Evolutionary conservation across 2,113 vertebrate species (phyloP), one percentile per base, ranked within the genome.

Genomic region (Rissa tridactyla): DNA sequence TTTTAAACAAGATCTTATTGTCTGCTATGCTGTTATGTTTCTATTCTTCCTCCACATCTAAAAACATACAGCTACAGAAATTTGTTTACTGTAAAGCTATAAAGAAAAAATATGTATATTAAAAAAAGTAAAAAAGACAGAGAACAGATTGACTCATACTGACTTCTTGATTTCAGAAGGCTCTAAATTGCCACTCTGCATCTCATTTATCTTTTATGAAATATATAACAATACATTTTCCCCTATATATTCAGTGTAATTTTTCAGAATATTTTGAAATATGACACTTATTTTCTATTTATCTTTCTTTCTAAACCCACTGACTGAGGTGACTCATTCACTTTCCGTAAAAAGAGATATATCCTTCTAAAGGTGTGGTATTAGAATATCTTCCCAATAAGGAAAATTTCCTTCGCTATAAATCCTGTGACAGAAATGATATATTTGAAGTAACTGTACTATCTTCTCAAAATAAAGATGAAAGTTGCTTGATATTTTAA

Each of bases 191-290:
- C 57, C 38, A 87, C 21, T 19, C 18, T 21, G 27, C 81, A 62
- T 54, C 40, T 79, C 36, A 69, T 69, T 87, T 57, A n/a, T 82
- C 34, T 71, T 65, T 65, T 65, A 69, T 65, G 70, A 87, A 80
- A 91, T 23, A 76, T 6, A 22, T 65, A 91, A 57, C 38, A 77
- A 90, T 55, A 61, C 3, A 51, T 77, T 87, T 92, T 3, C 27
- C 51, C 62, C 40, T 64, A 62, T 34, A 62, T 40, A 87, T 38
- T 58, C 34, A 2, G 7, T 42, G 54, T 52, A 79, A 46, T 87
- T 95, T 93, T 92, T 89, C 69, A 61, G 70, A 18, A 12, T 84
- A 77, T 77, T 88, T 88, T 66, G 27, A 92, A 94, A 62, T 44
- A 27, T 0, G 1, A 38, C 68, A 80, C 42, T 73, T 73, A 73